A percentile compares a stretch with the other conserved stretches of the same genome.
Conservation (phyloP, 2,888 invertebrate genomes). For the Eupithecia tripunctaria region DNA sequence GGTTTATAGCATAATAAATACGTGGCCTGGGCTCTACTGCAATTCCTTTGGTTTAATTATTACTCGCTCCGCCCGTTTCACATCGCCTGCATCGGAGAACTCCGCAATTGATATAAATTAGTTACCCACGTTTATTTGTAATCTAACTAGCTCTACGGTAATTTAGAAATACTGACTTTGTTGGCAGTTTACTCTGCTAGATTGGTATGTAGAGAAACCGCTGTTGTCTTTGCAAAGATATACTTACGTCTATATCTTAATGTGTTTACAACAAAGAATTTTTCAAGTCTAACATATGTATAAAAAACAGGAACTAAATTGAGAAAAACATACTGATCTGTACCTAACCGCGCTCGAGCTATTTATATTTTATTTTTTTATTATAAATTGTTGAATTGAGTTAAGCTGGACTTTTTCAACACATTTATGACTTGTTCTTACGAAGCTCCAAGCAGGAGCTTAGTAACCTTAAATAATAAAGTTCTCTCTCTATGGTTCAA, state of each 20-base stretch:
- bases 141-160: conserved; percentile 29
- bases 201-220: neutral
- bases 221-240: neutral
- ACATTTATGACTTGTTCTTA: neutral
- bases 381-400: neutral
- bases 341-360: neutral
- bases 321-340: neutral
- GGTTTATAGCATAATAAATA: conserved; percentile 46
- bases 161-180: conserved; percentile 29
- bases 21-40: conserved; percentile 38
- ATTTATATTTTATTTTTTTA: neutral
- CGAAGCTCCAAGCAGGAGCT: neutral
- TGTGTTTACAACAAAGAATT: neutral
- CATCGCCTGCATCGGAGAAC: conserved; percentile 36
- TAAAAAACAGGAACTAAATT: too few relatives aligned
- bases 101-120: conserved; percentile 43
- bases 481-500: neutral
- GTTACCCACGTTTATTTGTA: conserved; percentile 34
- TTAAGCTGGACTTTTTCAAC: neutral
- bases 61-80: conserved; percentile 35
- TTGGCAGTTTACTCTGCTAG: neutral
- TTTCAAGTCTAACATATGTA: too few relatives aligned
- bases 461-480: neutral
- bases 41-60: conserved; percentile 47
- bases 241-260: neutral